Base-by-base conservation (phyloP, 2,113 vertebrate genomes). In the Oncorhynchus masou region DNA sequence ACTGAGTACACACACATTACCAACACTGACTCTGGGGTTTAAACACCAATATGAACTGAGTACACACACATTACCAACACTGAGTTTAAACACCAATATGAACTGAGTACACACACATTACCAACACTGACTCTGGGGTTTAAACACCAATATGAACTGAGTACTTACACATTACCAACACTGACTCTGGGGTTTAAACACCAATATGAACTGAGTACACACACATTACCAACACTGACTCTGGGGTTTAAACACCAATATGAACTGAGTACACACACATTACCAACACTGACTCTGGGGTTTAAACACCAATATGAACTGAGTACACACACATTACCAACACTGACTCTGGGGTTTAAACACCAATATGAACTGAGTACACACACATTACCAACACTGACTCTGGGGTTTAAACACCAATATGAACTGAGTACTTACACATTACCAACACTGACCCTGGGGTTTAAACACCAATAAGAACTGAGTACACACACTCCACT, bases 361-460 rank as follows among this genome's bases (percentile, higher is more conserved):
- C 29, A 29, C 29, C 29, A 29, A 4, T 29, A 29, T 29, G 29
- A 29, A 4, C 29, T 4, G 29, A 29, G 29, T 29, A 29, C 29
- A 29, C 27, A 29, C 27, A 29, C 27, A 29, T 29, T 29, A 29
- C 27, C 27, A 29, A 29, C 27, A 29, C 27, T 29, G 27, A 29
- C 27, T 3, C 27, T 29, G 27, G 0, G 27, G 27, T 4, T 29
- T 29, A 29, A 4, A 29, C 27, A 29, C 3, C 27, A 29, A 0
- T 29, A 29, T 29, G 27, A 0, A 29, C 27, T 4, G 27, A 29
- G 27, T 29, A 29, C 27, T 0, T 0, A 29, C 27, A 29, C 90
- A 91, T 87, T 93, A 86, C 88, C 91, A 95, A 79, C 84, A 87
- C 91, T 91, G 89, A 90, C 88, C 88, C 87, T 81, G 78, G 87